Evolutionary conservation across 2,888 invertebrate genomes (phyloP), one percentile per base, ranked within the genome.

Genomic region (Tromatobia lineatoria): DNA sequence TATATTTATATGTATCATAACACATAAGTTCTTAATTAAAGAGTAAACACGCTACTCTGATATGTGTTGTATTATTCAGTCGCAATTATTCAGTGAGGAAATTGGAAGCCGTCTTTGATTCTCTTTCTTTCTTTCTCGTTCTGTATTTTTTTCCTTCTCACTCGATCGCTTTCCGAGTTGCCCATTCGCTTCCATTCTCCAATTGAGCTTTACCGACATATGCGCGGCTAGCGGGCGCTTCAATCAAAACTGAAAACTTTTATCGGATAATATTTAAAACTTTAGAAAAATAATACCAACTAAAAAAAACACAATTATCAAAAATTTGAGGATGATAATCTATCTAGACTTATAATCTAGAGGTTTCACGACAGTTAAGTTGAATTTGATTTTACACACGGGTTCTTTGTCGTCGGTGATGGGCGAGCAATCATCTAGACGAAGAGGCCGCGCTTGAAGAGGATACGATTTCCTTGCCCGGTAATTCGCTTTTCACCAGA

Each of bases 401-500:
- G 29, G 15, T 23, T 71, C 64, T 76, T 57, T 34, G 25, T 61
- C 66, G n/a, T 67, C 11, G 45, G 34, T 20, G 42, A 25, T 47
- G 23, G 23, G 52, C 25, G 64, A 71, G 50, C 59, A 50, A 66
- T 34, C 42, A 76, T 88, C 90, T 93, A 93, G 85, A 91, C 89
- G 82, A 90, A 91, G 18, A 92, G 90, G 80, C 90, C 90, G 61
- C 93, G 91, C 81, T 93, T 93, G 82, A 90, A 93, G 20, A 93
- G 85, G 73, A 88, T 84, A 67, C 93, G 91, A 82, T 92, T 93
- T 42, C 92, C 92, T 66, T 93, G 93, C 54, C 94, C 94, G 13
- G 97, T 97, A 85, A 97, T 95, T 88, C 97, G 95, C 91, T 97
- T 97, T 90, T 97, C 97, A 1, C 97, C 97, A 70, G 97, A 96